Evolutionary conservation across 2,888 invertebrate genomes (phyloP).

Genomic region (Sarcophaga rosellei): DNA sequence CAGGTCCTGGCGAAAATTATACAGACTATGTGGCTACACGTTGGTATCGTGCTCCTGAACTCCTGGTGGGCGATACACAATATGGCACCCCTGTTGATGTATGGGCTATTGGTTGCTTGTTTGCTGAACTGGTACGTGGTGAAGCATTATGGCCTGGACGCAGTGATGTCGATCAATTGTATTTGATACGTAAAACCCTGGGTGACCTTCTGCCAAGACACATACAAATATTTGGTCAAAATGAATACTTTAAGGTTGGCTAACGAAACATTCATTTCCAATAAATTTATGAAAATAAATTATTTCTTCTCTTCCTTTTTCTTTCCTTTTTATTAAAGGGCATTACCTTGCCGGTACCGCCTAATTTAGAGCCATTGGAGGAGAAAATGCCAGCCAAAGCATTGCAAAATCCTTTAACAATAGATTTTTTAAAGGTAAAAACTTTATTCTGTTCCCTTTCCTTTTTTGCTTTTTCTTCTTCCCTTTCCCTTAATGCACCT

Average conservation of each 20-base stretch:
- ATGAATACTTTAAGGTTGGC: slow-evolving; percentile 90
- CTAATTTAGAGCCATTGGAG: slow-evolving; percentile 91
- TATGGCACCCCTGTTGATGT: slow-evolving; percentile 96
- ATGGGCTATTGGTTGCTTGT: slow-evolving; percentile 98
- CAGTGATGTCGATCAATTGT: slow-evolving; percentile 98
- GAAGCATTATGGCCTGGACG: slow-evolving; percentile 99
- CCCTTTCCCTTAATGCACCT: no score
- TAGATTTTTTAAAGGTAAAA: slow-evolving; percentile 92
- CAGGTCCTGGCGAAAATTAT: slow-evolving; percentile 97
- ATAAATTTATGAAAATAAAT: slow-evolving; percentile 14
- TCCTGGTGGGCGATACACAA: slow-evolving; percentile 97
- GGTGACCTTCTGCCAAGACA: slow-evolving; percentile 97
- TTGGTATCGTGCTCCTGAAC: slow-evolving; percentile 98
- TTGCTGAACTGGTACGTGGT: slow-evolving; percentile 92
- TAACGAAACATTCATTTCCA: slow-evolving; percentile 10
- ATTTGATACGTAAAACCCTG: slow-evolving; percentile 95
- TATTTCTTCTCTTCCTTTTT: slow-evolving; percentile 81
- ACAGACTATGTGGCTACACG: slow-evolving; percentile 99
- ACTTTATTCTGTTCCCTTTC: no score
- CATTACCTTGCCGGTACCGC: slow-evolving; percentile 95
- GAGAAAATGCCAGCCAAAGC: slow-evolving; percentile 90
- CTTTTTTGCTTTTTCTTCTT: no score
- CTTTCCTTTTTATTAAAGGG: slow-evolving; percentile 84
- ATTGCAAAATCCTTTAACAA: slow-evolving; percentile 85
- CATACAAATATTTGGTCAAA: slow-evolving; percentile 97